These are phyloP conservation scores for Paraescarpia echinospica DNA, from an alignment of 1,140 invertebrate genomes.

Conservation along the genomic window DNA sequence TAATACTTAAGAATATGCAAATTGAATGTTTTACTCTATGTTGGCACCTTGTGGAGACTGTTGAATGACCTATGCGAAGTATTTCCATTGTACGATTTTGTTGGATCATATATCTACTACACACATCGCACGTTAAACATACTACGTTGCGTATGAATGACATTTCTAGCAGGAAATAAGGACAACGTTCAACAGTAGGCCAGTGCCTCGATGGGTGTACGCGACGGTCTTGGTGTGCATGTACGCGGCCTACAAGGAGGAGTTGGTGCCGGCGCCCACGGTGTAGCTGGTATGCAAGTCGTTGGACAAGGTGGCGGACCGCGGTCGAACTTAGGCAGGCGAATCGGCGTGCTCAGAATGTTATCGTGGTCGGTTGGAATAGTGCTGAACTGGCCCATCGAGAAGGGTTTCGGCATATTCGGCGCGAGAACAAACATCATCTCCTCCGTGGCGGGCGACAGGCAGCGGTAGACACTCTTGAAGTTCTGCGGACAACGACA, in stretches of 20 bases:
- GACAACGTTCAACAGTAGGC: neutral
- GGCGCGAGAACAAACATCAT: neutral
- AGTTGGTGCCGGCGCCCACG: neutral
- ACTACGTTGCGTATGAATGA: neutral
- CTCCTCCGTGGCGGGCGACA: neutral
- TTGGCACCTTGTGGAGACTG: neutral
- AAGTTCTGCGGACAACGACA: neutral
- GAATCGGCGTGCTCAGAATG: neutral
- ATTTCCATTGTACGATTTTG: neutral
- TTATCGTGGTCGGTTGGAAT: neutral
- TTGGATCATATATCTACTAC: no score
- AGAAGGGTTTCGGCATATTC: neutral
- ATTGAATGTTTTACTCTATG: neutral
- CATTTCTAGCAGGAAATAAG: neutral
- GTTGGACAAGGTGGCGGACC: neutral
- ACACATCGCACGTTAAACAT: neutral
- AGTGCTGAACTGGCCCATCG: neutral
- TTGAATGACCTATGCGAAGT: neutral
- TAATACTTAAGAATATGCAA: neutral
- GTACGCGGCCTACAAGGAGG: neutral
- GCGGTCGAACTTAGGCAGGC: neutral
- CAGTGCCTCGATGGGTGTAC: neutral
- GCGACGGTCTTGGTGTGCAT: neutral
- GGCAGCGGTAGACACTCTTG: neutral
- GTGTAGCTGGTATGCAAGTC: neutral